Evolutionary conservation across 1,140 invertebrate species (phyloP), one percentile per base, ranked within the genome.

Genomic region (Eriocheir sinensis): DNA sequence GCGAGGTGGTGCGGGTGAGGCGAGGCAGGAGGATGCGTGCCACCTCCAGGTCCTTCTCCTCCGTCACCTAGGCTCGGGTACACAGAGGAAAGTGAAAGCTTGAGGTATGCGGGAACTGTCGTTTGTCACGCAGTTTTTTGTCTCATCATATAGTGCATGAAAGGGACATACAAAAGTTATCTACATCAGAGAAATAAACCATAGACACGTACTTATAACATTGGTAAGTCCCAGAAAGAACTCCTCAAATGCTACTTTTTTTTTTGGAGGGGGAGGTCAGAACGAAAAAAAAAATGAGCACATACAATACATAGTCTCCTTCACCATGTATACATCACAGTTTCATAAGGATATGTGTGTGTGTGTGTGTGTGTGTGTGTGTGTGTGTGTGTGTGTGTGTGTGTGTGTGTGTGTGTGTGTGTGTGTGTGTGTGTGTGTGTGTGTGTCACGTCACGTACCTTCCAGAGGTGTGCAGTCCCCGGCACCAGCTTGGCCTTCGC

Each of bases 11-110:
- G 17, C 93, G 93, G 3, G 41, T 60, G 72, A 91, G 32, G 30
- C 89, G 72, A 3, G 89, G 89, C 21, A 94, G 30, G 3, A 94
- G 36, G 9, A 72, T 8, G 21, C 93, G 93, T 32, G 93, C 93
- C 72, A 94, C 93, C 41, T 83, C 93, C 40, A 94, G 34, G 88
- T 94, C 93, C 72, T 79, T 60, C 41, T 90, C 93, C 17, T 94
- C 93, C 60, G 93, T 94, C 41, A 94, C 89, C 93, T 94, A 41
- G 21, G 21, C 0, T 30, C 1, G 72, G 44, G 80, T 15, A 44
- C 1, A 12, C 8, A 27, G 30, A 86, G 17, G 48, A 32, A 86
- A 8, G n/a, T 15, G 79, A 21, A 8, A 32, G 38, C 53, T 34
- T 34, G 12, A 34, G 8, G 6, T 38, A 48, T 0, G 90, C 17